A percentile compares a stretch with the other conserved stretches of the same genome.
These are phyloP conservation scores for Neodiprion pinetum DNA, from an alignment of 1,140 invertebrate genomes.

Conservation along the genomic window DNA sequence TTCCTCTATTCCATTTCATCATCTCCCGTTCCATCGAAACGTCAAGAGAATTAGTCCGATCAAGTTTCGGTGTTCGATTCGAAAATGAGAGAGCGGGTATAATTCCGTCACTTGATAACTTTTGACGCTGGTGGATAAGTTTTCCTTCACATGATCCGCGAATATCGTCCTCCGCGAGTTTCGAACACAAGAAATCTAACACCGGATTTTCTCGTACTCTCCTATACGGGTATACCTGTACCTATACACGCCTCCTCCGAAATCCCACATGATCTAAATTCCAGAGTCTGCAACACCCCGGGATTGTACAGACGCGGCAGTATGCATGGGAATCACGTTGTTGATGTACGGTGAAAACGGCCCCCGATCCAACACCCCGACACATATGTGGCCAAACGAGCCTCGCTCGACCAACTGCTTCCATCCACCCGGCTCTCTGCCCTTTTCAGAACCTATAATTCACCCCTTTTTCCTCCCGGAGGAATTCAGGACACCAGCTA, in stretches of 20 bases:
- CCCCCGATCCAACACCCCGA: constrained; percentile 31
- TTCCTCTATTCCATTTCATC: too few species aligned
- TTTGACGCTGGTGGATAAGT: too few species aligned
- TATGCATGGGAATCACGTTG: constrained; percentile 58
- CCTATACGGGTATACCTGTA: neutral
- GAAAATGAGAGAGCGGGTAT: too few species aligned
- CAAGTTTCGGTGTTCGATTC: too few species aligned
- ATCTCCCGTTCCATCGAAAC: too few species aligned
- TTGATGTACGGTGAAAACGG: constrained; percentile 48
- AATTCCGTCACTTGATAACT: too few species aligned
- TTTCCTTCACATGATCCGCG: too few species aligned
- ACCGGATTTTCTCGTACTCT: neutral
- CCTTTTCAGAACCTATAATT: neutral
- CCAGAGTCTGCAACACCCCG: neutral
- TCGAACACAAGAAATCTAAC: too few species aligned
- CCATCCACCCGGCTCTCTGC: neutral
- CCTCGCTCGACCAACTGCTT: constrained; percentile 3
- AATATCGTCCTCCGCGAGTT: too few species aligned
- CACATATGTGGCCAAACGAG: constrained; percentile 37
- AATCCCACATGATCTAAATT: neutral
- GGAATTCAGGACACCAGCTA: too few species aligned
- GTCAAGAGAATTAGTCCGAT: too few species aligned
- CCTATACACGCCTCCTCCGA: neutral
- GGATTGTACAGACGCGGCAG: constrained; percentile 19
- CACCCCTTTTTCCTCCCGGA: too few species aligned